Evolutionary conservation across 2,888 invertebrate genomes (phyloP).

Genomic region (Lasius platythorax): DNA sequence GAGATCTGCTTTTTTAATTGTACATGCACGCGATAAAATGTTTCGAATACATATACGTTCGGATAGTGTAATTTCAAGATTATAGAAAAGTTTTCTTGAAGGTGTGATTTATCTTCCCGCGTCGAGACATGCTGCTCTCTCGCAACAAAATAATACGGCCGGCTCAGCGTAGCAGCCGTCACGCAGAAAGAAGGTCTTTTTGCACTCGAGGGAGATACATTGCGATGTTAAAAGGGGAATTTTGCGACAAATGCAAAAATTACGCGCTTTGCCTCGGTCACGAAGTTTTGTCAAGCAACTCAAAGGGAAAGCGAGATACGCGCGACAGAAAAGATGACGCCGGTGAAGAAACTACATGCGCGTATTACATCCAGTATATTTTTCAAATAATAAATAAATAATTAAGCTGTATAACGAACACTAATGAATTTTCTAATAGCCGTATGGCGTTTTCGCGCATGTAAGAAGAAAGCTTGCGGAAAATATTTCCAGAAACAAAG

Average conservation of each 20-base stretch:
- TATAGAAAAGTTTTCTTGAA: conserved; percentile 17
- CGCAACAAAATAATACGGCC: conserved; percentile 6
- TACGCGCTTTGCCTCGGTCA: conserved; percentile 32
- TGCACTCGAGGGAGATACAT: conserved; percentile 30
- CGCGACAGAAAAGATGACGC: conserved; percentile 4
- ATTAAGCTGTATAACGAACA: conserved; percentile 23
- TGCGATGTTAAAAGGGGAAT: conserved; percentile 28
- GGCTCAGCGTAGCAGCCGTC: conserved; percentile 1
- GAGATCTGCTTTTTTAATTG: background rate
- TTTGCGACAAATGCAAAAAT: conserved; percentile 39
- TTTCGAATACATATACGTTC: background rate
- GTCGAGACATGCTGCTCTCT: conserved; percentile 34
- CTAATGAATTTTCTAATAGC: background rate
- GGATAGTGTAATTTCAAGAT: conserved; percentile 16
- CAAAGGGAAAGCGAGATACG: conserved; percentile 28
- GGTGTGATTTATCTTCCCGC: conserved; percentile 26
- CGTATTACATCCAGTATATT: background rate
- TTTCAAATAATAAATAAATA: conserved; percentile 60
- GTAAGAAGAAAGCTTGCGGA: conserved; percentile 13
- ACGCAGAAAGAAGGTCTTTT: conserved; percentile 36
- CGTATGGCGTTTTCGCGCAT: background rate
- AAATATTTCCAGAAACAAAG: conserved; percentile 37
- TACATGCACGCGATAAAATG: background rate
- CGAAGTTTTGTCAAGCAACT: conserved; percentile 12
- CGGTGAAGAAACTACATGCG: background rate